phyloP scores from a whole-genome alignment of 2,888 invertebrate species.

The Aricia artaxerxes region DNA sequence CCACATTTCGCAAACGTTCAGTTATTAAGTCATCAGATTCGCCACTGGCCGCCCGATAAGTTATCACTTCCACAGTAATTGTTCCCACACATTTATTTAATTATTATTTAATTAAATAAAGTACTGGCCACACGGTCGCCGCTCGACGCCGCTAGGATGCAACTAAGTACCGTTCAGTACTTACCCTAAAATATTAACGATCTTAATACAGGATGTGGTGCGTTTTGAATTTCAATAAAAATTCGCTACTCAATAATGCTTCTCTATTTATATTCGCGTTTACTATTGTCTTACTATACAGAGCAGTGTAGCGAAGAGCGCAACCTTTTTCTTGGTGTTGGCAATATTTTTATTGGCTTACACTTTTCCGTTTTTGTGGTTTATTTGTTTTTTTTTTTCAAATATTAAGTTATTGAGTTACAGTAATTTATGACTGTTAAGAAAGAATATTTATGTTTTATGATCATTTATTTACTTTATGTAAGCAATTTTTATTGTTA shows the following conservation, averaged over 20 bases:
- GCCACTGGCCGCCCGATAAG: conserved; percentile 36
- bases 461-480: no score
- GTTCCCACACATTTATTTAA: conserved; percentile 38
- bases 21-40: conserved; percentile 31
- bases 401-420: no score
- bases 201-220: conserved; percentile 42
- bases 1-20: conserved; percentile 25
- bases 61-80: conserved; percentile 43
- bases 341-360: not conserved
- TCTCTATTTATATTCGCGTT: conserved; percentile 34
- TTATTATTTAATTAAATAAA: not conserved
- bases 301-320: conserved; percentile 44
- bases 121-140: conserved; percentile 38
- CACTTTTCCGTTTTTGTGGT: not conserved
- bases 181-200: conserved; percentile 41
- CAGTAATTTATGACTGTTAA: no score
- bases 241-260: conserved; percentile 32
- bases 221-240: conserved; percentile 39
- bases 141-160: conserved; percentile 32
- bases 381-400: not conserved
- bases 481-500: no score
- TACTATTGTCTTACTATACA: conserved; percentile 29
- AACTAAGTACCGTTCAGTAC: conserved; percentile 39
- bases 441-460: no score
- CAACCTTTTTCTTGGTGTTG: not conserved